Percentiles rank a stretch among this genome's conserved stretches.
Evolutionary conservation across 2,888 invertebrate species (phyloP).

Genomic region (Patella ulyssiponensis): DNA sequence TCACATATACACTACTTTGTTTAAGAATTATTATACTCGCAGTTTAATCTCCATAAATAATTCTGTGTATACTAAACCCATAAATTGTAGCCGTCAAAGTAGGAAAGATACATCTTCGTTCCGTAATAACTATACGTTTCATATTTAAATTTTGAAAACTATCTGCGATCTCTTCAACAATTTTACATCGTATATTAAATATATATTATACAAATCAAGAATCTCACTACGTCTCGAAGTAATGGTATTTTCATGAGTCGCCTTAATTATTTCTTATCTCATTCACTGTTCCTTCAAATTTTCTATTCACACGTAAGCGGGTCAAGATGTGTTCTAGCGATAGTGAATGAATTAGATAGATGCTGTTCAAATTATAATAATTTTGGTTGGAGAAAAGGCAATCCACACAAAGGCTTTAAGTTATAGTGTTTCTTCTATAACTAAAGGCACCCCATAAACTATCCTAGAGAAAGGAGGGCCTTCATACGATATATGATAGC

Average conservation of each 20-base stretch:
- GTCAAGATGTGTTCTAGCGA: neutral
- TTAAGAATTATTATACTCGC: too few species aligned
- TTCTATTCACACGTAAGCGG: constrained; percentile 6
- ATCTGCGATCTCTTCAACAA: constrained; percentile 7
- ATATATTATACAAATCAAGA: neutral
- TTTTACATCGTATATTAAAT: neutral
- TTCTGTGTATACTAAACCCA: too few species aligned
- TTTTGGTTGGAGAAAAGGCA: neutral
- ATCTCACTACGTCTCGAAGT: neutral
- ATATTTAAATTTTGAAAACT: neutral
- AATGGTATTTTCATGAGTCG: neutral
- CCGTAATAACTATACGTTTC: neutral
- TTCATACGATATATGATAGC: constrained; percentile 9
- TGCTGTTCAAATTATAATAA: constrained; percentile 11
- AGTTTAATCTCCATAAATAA: too few species aligned
- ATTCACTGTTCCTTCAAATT: neutral
- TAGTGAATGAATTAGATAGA: neutral
- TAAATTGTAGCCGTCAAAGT: too few species aligned
- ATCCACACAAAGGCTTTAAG: neutral
- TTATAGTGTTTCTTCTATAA: neutral
- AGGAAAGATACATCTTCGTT: too few species aligned
- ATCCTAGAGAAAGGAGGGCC: neutral
- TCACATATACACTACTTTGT: too few species aligned
- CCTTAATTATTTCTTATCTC: neutral
- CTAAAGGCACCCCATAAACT: constrained; percentile 1